Evolutionary conservation across 2,888 invertebrate species (phyloP).

Genomic region (Scaptomyza flava): DNA sequence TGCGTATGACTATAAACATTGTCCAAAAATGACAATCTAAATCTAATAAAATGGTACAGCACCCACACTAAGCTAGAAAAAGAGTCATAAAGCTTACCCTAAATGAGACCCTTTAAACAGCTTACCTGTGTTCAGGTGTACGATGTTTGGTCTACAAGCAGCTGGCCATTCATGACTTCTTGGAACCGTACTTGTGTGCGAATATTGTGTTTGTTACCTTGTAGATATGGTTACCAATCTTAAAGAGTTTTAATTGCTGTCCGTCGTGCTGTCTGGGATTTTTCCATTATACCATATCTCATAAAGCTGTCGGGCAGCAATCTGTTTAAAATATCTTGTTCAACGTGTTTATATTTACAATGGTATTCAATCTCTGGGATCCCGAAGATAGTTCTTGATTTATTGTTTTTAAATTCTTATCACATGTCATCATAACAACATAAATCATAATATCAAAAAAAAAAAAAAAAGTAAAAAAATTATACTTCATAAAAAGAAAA

Average conservation of each 20-base stretch:
- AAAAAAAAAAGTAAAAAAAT: neutral
- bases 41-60: slow-evolving; percentile 6
- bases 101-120: slow-evolving; percentile 1
- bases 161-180: slow-evolving; percentile 15
- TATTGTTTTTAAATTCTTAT: neutral
- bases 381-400: neutral
- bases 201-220: neutral
- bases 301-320: neutral
- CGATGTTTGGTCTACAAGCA: neutral
- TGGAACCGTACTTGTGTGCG: neutral
- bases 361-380: neutral
- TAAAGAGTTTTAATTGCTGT: neutral
- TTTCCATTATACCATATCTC: neutral
- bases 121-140: slow-evolving; percentile 23
- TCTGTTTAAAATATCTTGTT: neutral
- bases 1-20: neutral
- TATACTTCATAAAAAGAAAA: neutral
- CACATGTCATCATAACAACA: neutral
- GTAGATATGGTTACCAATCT: neutral
- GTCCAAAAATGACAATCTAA: neutral
- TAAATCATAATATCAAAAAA: neutral
- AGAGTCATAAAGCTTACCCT: slow-evolving; percentile 12
- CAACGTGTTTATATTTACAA: neutral
- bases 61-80: slow-evolving; percentile 8
- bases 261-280: no score